Percentiles rank a stretch among this genome's conserved stretches.
phyloP scores from a whole-genome alignment of 2,113 vertebrate genomes.

The Pungitius pungitius region DNA sequence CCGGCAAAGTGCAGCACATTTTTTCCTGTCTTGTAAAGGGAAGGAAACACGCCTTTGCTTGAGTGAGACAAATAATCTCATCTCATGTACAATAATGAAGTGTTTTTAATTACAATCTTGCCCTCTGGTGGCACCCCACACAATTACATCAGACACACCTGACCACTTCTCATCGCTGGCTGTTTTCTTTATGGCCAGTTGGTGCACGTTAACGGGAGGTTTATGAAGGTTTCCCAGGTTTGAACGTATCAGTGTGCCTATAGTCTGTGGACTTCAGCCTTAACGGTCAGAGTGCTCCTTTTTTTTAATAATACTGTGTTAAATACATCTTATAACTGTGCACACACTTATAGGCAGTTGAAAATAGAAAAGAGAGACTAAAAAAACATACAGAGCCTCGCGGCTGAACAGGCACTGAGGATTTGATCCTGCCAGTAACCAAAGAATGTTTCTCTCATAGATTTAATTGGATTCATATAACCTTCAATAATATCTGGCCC shows the following conservation, averaged over 20 bases:
- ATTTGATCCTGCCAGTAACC: not conserved
- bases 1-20: not conserved
- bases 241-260: not conserved
- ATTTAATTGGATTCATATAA: not conserved
- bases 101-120: not conserved
- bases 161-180: not conserved
- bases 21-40: not conserved
- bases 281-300: not conserved
- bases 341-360: not conserved
- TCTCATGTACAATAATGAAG: not conserved
- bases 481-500: constrained; percentile 2
- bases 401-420: not conserved
- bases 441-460: not conserved
- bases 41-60: not conserved
- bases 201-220: not conserved
- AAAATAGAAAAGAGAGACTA: not conserved
- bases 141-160: not conserved
- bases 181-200: not conserved
- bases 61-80: not conserved
- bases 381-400: not conserved
- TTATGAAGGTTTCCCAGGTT: not conserved
- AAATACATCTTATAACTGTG: not conserved
- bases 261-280: not conserved
- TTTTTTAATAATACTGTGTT: not conserved
- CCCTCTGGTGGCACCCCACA: constrained; percentile 39